These are phyloP conservation scores for Halictus rubicundus DNA, from an alignment of 1,140 invertebrate genomes.

Conservation along the genomic window DNA sequence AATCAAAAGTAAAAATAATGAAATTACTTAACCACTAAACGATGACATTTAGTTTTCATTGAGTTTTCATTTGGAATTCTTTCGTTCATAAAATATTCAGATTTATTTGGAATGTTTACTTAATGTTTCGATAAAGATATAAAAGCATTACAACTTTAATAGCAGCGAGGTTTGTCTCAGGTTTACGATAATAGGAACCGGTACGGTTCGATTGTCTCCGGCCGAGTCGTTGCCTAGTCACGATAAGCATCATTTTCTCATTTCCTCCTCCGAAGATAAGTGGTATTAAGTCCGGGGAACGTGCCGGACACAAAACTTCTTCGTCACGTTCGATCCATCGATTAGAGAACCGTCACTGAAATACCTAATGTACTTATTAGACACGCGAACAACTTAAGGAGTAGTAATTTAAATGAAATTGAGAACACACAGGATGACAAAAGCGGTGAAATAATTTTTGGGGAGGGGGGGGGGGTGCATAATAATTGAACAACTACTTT, in stretches of 20 bases:
- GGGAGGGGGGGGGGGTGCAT: too few species aligned
- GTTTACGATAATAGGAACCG: not conserved
- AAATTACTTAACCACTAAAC: too few species aligned
- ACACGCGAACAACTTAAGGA: not conserved
- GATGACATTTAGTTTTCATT: too few species aligned
- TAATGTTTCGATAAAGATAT: too few species aligned
- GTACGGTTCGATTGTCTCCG: not conserved
- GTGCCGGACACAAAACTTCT: not conserved
- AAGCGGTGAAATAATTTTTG: too few species aligned
- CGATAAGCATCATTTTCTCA: not conserved
- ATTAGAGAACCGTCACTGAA: not conserved
- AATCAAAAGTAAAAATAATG: too few species aligned
- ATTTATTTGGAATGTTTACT: too few species aligned
- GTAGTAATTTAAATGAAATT: not conserved
- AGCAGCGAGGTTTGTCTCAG: not conserved
- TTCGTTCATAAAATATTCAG: too few species aligned
- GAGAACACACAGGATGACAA: not conserved
- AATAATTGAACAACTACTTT: too few species aligned
- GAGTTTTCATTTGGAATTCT: too few species aligned
- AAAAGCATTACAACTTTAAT: not conserved
- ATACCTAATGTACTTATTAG: not conserved
- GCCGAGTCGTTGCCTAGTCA: not conserved
- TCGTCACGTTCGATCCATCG: slow-evolving; percentile 8
- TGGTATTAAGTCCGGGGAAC: not conserved
- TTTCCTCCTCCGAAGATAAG: not conserved